These are phyloP conservation scores for Campoletis sonorensis DNA, from an alignment of 1,140 invertebrate species.

Conservation along the genomic window DNA sequence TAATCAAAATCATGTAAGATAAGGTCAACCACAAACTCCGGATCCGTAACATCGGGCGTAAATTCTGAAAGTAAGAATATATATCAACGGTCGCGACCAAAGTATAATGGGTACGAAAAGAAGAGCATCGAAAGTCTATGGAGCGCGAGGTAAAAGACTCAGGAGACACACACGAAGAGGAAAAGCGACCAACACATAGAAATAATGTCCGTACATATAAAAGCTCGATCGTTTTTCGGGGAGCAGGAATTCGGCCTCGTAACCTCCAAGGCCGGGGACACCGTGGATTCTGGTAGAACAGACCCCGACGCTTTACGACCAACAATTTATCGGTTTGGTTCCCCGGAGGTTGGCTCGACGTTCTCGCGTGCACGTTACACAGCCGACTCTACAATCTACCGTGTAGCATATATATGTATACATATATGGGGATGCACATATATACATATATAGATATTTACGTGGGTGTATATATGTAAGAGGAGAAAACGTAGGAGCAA, in stretches of 20 bases:
- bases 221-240: conserved; percentile 39
- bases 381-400: conserved; percentile 4
- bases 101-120: too few species aligned
- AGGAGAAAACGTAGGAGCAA: conserved; percentile 29
- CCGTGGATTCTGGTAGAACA: conserved; percentile 27
- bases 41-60: too few species aligned
- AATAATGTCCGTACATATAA: background rate
- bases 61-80: too few species aligned
- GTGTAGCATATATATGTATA: background rate
- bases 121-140: background rate
- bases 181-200: background rate
- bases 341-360: conserved; percentile 46
- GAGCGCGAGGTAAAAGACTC: background rate
- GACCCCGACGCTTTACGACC: conserved; percentile 61
- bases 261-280: conserved; percentile 49
- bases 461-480: background rate
- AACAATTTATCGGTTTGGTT: conserved; percentile 63
- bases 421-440: background rate
- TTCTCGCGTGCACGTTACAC: conserved; percentile 47
- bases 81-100: too few species aligned
- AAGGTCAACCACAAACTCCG: too few species aligned
- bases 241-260: conserved; percentile 53
- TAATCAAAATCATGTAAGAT: too few species aligned
- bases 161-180: background rate
- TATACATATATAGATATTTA: background rate